Conservation (phyloP, 2,888 invertebrate genomes). For the Macropis europaea region DNA sequence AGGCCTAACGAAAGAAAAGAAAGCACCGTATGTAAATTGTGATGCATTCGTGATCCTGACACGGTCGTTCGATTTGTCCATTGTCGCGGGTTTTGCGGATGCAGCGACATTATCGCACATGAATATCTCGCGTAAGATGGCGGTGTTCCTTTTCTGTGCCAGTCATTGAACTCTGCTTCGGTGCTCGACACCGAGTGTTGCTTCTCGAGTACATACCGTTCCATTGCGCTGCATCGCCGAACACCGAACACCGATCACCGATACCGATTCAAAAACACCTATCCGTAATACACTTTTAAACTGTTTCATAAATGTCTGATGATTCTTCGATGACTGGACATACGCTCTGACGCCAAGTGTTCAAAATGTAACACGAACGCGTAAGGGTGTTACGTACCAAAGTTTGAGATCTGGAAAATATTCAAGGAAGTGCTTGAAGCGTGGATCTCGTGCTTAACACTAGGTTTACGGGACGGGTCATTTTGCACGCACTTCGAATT, state of each 20-base stretch:
- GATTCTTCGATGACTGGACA: too few relatives aligned
- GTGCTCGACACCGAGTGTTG: conserved; percentile 10
- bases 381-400: too few relatives aligned
- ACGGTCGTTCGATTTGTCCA: background rate
- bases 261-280: too few relatives aligned
- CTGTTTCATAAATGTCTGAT: too few relatives aligned
- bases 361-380: too few relatives aligned
- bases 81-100: conserved; percentile 3
- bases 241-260: conserved; percentile 60
- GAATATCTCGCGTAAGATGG: conserved; percentile 71
- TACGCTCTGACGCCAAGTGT: too few relatives aligned
- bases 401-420: too few relatives aligned
- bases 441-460: too few relatives aligned
- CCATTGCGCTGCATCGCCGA: conserved; percentile 13
- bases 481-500: too few relatives aligned
- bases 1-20: background rate
- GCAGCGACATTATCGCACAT: conserved; percentile 56
- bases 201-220: conserved; percentile 20
- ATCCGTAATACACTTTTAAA: too few relatives aligned
- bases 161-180: conserved; percentile 75
- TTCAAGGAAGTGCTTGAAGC: too few relatives aligned
- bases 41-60: background rate
- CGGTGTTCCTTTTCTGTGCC: conserved; percentile 76
- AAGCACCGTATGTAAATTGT: background rate
- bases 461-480: too few relatives aligned